These are phyloP conservation scores for Xerus inauris DNA, from an alignment of 2,113 vertebrate genomes.

Conservation along the genomic window DNA sequence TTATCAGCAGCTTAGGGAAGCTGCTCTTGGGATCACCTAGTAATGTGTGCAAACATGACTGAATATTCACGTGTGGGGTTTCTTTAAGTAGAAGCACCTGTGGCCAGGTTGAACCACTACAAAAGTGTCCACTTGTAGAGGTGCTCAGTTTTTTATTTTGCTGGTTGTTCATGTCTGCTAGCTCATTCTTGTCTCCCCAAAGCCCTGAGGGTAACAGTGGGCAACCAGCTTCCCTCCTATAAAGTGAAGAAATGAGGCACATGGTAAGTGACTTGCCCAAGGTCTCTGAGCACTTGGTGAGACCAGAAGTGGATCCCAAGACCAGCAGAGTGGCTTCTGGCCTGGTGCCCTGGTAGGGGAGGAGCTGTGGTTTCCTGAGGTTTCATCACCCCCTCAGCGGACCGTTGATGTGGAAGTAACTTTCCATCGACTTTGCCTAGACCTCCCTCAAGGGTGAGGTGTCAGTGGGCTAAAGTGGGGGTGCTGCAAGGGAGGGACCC, in stretches of 20 bases:
- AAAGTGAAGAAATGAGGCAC: neutral
- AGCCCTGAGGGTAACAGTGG: neutral
- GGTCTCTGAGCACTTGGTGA: neutral
- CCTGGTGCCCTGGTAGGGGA: neutral
- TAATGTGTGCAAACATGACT: too few relatives aligned
- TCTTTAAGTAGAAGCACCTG: neutral
- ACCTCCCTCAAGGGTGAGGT: neutral
- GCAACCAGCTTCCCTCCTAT: neutral
- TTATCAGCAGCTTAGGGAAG: neutral
- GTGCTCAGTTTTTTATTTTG: neutral
- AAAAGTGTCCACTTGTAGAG: neutral
- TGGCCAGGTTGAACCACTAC: neutral
- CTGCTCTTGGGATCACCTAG: neutral
- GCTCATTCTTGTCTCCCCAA: neutral
- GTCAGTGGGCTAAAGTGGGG: neutral
- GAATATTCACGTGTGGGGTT: neutral
- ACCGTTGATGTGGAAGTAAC: slow-evolving; percentile 53
- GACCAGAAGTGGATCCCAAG: neutral
- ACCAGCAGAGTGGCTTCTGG: neutral
- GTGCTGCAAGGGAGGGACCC: neutral
- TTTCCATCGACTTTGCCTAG: slow-evolving; percentile 52
- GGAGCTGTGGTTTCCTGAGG: slow-evolving; percentile 44
- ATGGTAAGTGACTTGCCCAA: neutral
- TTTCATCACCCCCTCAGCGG: slow-evolving; percentile 61
- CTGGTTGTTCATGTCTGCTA: neutral